phyloP scores from a whole-genome alignment of 2,113 vertebrate genomes.

The Tapirus terrestris region DNA sequence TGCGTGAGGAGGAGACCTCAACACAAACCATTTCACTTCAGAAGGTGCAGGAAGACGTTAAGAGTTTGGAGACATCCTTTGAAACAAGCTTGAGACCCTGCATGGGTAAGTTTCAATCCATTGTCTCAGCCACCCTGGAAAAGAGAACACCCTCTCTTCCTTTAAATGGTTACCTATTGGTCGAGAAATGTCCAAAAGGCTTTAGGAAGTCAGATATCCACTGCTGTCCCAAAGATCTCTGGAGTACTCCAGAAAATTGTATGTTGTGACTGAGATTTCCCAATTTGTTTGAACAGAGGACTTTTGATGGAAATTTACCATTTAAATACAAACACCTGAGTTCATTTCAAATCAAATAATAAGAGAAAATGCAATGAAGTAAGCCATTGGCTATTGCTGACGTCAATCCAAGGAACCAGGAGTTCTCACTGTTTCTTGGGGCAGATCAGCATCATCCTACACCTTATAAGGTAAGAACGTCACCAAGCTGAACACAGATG shows the following conservation, averaged over 20 bases:
- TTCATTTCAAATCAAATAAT: neutral
- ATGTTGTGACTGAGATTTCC: neutral
- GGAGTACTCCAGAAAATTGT: neutral
- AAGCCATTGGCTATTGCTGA: rapidly evolving
- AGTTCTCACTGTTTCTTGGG: neutral
- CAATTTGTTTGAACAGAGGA: neutral
- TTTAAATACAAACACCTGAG: neutral
- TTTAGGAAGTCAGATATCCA: neutral
- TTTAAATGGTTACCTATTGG: neutral
- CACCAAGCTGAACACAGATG: neutral
- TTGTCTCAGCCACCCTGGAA: neutral
- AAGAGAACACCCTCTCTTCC: neutral
- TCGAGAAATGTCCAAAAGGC: no score
- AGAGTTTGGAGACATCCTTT: neutral
- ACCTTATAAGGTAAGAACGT: rapidly evolving
- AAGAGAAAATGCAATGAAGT: neutral
- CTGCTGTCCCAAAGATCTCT: neutral
- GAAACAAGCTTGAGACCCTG: neutral
- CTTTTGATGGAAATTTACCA: neutral
- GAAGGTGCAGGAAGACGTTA: no score
- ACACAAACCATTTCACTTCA: no score
- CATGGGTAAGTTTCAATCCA: no score
- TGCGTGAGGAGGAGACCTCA: neutral
- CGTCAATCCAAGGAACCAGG: neutral
- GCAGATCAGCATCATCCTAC: rapidly evolving